Conservation (phyloP, 2,797 vertebrate species). For the Sebastes itinus region DNA sequence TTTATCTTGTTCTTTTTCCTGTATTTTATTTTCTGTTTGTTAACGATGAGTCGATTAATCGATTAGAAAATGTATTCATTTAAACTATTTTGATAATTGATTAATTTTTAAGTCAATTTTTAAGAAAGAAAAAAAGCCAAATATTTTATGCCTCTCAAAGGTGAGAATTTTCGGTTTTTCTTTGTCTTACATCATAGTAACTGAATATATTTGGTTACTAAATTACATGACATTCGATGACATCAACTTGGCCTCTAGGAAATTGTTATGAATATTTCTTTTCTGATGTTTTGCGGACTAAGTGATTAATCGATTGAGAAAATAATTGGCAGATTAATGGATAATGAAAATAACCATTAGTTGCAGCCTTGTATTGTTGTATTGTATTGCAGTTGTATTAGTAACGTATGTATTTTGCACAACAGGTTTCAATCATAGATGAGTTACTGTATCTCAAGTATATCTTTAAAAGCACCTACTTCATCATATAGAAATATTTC, state of each 20-base stretch:
- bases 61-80: not conserved
- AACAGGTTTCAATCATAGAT: not conserved
- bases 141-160: not conserved
- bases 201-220: not conserved
- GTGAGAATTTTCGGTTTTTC: not conserved
- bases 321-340: not conserved
- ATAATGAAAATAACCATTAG: not conserved
- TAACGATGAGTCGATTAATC: not conserved
- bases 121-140: not conserved
- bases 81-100: not conserved
- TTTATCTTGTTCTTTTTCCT: not conserved
- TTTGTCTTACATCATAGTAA: not conserved
- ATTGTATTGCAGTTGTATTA: not conserved
- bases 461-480: not conserved
- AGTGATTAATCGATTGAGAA: not conserved
- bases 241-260: not conserved
- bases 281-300: not conserved
- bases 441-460: not conserved
- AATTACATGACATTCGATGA: not conserved
- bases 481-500: not conserved
- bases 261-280: accelerated
- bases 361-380: not conserved
- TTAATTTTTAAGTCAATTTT: not conserved
- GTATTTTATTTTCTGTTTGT: not conserved
- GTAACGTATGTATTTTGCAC: not conserved